Conservation (phyloP, 2,797 vertebrate species). For the Anas georgica region DNA sequence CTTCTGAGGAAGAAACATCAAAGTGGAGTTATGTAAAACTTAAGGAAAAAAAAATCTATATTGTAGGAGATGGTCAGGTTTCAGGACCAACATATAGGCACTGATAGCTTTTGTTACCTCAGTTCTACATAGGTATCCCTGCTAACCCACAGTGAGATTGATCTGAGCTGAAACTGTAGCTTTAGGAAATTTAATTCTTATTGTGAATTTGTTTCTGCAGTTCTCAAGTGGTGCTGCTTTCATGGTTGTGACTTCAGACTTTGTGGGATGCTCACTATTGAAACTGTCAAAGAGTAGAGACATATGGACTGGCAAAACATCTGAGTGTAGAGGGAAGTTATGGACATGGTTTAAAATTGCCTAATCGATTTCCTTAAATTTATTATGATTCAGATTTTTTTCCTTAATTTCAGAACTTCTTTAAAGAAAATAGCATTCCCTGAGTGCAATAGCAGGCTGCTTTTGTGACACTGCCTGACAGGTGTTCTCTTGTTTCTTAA, state of each 20-base stretch:
- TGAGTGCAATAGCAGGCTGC: background rate
- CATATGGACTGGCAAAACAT: background rate
- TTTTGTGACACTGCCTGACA: background rate
- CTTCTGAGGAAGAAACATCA: background rate
- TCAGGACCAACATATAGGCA: background rate
- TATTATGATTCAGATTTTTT: background rate
- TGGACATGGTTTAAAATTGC: background rate
- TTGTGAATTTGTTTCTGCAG: background rate
- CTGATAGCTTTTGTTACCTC: background rate
- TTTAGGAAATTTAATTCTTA: background rate
- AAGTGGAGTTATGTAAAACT: background rate
- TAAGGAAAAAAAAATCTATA: background rate
- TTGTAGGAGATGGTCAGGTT: background rate
- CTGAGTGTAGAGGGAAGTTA: background rate
- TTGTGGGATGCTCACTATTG: background rate
- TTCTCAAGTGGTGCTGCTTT: background rate
- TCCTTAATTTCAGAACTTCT: background rate
- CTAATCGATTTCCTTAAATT: background rate
- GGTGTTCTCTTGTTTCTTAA: background rate
- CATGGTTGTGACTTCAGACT: background rate
- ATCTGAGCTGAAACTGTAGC: background rate
- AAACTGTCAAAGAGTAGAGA: background rate
- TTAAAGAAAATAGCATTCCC: background rate
- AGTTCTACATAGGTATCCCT: background rate
- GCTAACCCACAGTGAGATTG: background rate